A percentile compares a stretch with the other conserved stretches of the same genome.
Evolutionary conservation across 1,140 invertebrate genomes (phyloP).

Genomic region (Musca domestica): DNA sequence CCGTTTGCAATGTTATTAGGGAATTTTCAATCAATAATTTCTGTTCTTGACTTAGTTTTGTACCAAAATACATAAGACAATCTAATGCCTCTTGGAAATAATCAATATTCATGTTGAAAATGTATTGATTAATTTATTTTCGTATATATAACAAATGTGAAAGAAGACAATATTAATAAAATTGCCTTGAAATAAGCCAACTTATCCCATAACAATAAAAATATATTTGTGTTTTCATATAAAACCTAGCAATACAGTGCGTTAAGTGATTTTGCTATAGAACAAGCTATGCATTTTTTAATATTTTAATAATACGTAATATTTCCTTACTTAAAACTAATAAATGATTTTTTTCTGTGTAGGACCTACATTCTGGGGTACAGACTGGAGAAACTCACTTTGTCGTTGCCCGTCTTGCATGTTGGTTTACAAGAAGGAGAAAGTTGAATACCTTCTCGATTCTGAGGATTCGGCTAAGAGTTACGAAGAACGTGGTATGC

Average conservation of each 20-base stretch:
- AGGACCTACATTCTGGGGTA: constrained; percentile 65
- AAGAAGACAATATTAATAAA: background rate
- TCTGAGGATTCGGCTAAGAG: constrained; percentile 78
- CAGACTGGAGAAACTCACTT: constrained; percentile 71
- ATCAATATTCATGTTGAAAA: constrained; percentile 43
- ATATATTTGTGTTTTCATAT: background rate
- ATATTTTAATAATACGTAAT: background rate
- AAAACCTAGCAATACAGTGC: too few species aligned
- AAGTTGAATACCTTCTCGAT: constrained; percentile 75
- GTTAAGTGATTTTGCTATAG: too few species aligned
- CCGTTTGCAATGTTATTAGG: constrained; percentile 66
- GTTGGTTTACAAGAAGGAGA: constrained; percentile 66
- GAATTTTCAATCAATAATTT: constrained; percentile 68
- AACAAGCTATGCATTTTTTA: too few species aligned
- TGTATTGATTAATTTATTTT: background rate
- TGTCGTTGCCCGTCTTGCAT: constrained; percentile 69
- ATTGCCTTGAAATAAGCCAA: too few species aligned
- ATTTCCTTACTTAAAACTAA: background rate
- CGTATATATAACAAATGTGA: too few species aligned
- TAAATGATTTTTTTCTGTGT: background rate
- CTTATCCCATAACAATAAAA: too few species aligned
- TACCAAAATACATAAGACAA: constrained; percentile 57
- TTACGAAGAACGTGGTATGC: constrained; percentile 81
- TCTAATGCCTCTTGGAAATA: constrained; percentile 46
- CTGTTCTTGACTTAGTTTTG: constrained; percentile 64